Evolutionary conservation across 2,888 invertebrate genomes (phyloP), one percentile per base, ranked within the genome.

Genomic region (Ochlodes sylvanus): DNA sequence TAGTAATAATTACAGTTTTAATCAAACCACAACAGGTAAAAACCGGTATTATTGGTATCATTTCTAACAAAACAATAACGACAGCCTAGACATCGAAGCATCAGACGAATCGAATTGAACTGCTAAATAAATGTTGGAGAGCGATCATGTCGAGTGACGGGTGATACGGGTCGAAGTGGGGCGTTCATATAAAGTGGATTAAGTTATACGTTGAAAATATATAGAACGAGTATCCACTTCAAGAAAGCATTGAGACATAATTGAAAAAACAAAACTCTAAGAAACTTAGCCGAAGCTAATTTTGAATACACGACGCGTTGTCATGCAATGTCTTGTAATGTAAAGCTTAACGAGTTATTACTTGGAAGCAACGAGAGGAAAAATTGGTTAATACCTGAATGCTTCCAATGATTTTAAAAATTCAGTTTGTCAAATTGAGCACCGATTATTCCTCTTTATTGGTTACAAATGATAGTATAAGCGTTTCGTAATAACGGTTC

Each of bases 71-170:
- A 27, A 27, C 5, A 27, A 27, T 27, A 27, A 27, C 2, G 27
- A 5, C 5, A 27, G 27, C 27, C 3, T 2, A 27, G 27, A 52
- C 21, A 65, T 60, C 17, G 32, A 42, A 66, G 52, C 19, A 41
- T 60, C 58, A 27, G 60, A 54, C 44, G 34, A 44, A 56, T 56
- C 55, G 32, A 62, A 61, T 67, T 47, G 44, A 34, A 50, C 57
- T 38, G 52, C 38, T 58, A 58, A 65, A 65, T 58, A 67, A 60
- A 27, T 32, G 61, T 61, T 42, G 34, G 10, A n/a, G 32, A 52
- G 12, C 54, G 54, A 55, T 47, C 34, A 56, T 17, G 60, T 34
- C 47, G 42, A 54, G 32, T 62, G 61, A 56, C 55, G 47, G 55
- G 34, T 38, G 61, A 56, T 56, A 56, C 12, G 42, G 47, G 44